Evolutionary conservation across 2,113 vertebrate genomes (phyloP).

Genomic region (Raja brachyura): DNA sequence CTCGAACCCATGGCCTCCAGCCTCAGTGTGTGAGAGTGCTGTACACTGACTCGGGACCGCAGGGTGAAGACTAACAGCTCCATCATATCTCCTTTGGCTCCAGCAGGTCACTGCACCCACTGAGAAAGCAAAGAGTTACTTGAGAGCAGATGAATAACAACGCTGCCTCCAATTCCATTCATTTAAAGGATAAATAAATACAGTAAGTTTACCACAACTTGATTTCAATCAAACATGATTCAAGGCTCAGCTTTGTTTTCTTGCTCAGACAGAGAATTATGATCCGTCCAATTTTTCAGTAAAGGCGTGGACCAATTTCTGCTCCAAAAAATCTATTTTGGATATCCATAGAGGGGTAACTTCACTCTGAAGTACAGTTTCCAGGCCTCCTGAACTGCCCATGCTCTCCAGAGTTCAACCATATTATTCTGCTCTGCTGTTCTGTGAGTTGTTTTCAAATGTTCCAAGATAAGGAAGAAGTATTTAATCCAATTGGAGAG

Average conservation of each 20-base stretch:
- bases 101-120: neutral
- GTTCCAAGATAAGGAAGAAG: neutral
- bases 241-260: neutral
- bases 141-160: neutral
- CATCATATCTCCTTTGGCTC: neutral
- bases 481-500: neutral
- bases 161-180: neutral
- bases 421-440: too few relatives aligned
- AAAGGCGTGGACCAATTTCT: neutral
- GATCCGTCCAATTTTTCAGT: neutral
- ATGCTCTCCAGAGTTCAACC: too few relatives aligned
- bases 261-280: neutral
- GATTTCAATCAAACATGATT: neutral
- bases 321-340: neutral
- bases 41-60: neutral
- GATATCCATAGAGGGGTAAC: neutral
- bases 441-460: neutral
- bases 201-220: neutral
- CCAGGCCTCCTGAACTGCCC: too few relatives aligned
- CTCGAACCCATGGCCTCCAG: neutral
- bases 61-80: neutral
- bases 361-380: neutral
- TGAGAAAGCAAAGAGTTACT: neutral
- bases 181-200: neutral
- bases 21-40: neutral